These are phyloP conservation scores for Operophtera brumata DNA, from an alignment of 2,888 invertebrate species.

Conservation along the genomic window DNA sequence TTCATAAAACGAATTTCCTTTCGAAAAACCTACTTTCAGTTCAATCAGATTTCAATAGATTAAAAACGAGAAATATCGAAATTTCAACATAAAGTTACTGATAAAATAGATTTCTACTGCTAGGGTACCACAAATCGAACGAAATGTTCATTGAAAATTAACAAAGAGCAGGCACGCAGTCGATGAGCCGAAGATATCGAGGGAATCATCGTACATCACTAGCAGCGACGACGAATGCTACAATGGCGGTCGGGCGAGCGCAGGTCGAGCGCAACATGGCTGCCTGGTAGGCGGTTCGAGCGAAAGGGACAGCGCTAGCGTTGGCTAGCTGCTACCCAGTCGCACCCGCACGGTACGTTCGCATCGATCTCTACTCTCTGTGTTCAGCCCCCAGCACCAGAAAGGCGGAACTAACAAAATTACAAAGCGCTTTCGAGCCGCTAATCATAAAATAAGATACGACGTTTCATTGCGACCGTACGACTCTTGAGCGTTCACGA, in stretches of 20 bases:
- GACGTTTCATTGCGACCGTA: slow-evolving; percentile 81
- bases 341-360: slow-evolving; percentile 72
- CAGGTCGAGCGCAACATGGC: slow-evolving; percentile 81
- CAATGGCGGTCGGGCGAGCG: slow-evolving; percentile 81
- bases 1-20: not conserved
- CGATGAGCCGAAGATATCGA: slow-evolving; percentile 57
- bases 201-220: slow-evolving; percentile 68
- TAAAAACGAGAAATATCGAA: not conserved
- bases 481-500: slow-evolving; percentile 78
- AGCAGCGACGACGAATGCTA: slow-evolving; percentile 74
- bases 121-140: not conserved
- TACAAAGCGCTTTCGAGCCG: slow-evolving; percentile 81
- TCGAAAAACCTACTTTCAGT: not conserved
- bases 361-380: slow-evolving; percentile 79
- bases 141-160: slow-evolving; percentile 4
- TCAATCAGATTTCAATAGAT: not conserved
- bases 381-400: slow-evolving; percentile 79
- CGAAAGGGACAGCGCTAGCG: slow-evolving; percentile 63
- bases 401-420: slow-evolving; percentile 82
- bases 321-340: slow-evolving; percentile 57
- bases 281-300: slow-evolving; percentile 79
- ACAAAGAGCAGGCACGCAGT: slow-evolving; percentile 19
- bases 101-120: not conserved
- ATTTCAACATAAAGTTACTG: not conserved
- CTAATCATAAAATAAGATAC: slow-evolving; percentile 82